phyloP scores from a whole-genome alignment of 2,888 invertebrate genomes.

The Salticus scenicus region DNA sequence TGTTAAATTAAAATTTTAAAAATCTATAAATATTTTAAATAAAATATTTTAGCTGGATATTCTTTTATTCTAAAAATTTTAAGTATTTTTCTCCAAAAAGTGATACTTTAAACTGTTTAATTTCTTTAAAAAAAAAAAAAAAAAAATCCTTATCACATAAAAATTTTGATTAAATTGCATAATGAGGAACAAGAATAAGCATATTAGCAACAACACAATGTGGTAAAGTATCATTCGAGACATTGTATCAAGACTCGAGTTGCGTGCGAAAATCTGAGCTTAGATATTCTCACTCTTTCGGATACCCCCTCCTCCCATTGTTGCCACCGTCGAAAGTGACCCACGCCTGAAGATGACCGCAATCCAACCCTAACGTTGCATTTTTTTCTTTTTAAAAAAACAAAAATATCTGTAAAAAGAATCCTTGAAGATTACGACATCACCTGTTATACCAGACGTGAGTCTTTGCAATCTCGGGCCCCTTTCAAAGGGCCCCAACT shows the following conservation, averaged over 20 bases:
- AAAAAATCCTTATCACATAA: too few relatives aligned
- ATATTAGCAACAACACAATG: too few relatives aligned
- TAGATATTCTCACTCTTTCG: slow-evolving; percentile 28
- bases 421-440: slow-evolving; percentile 40
- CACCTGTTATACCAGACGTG: slow-evolving; percentile 57
- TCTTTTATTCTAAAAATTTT: too few relatives aligned
- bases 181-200: too few relatives aligned
- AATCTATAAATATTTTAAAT: too few relatives aligned
- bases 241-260: background rate
- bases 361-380: slow-evolving; percentile 26
- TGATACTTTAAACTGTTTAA: too few relatives aligned
- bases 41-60: too few relatives aligned
- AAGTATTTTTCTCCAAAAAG: too few relatives aligned
- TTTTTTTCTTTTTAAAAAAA: background rate
- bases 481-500: background rate
- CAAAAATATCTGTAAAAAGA: background rate
- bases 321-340: background rate
- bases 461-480: slow-evolving; percentile 62
- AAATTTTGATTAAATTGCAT: too few relatives aligned
- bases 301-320: slow-evolving; percentile 11
- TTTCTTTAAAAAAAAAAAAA: too few relatives aligned
- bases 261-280: slow-evolving; percentile 35
- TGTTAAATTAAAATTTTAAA: too few relatives aligned
- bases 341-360: slow-evolving; percentile 39
- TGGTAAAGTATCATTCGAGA: background rate